Evolutionary conservation across 1,140 invertebrate species (phyloP), one percentile per base, ranked within the genome.

Genomic region (Procambarus virginalis): DNA sequence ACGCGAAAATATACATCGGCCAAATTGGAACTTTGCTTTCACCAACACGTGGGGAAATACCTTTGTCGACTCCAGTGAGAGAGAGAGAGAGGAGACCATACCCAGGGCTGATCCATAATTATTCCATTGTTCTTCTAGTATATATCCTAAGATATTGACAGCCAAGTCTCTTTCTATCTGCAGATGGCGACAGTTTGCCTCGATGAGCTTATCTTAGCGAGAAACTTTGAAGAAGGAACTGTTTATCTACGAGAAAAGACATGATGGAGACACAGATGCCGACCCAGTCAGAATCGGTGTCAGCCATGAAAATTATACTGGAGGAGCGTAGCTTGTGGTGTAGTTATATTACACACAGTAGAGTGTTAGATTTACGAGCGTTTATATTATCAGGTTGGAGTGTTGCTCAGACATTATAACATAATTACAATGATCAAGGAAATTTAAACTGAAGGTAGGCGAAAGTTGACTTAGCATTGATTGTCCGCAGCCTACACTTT

Each of bases 21-120:
- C 20, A 89, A 89, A 86, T 77, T 70, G 17, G 17, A 34, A 22
- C 73, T n/a, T 76, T 89, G 87, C 87, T 89, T 89, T 89, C 87
- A 89, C 87, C 70, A 14, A 89, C 87, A 89, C 87, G 87, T 89
- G 87, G 81, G 87, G 87, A 89, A 89, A 89, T 89, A 89, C 87
- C 87, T 89, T 83, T 64, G 87, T 89, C 60, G 85, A 60, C 85
- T 87, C n/a, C 78, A 49, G 45, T 45, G 70, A n/a, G n/a, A n/a
- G 12, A 34, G 34, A 34, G 34, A 34, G 34, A 34, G 34, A 34
- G 60, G n/a, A 87, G 55, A 58, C 70, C 51, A n/a, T 58, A 58
- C 51, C 58, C 70, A 55, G 6, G 68, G n/a, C 34, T 70, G 17
- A 48, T 75, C 55, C 80, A 84, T 89, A 55, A 83, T 76, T 89